These are phyloP conservation scores for Tineola bisselliella DNA, from an alignment of 2,888 invertebrate genomes.

Conservation along the genomic window DNA sequence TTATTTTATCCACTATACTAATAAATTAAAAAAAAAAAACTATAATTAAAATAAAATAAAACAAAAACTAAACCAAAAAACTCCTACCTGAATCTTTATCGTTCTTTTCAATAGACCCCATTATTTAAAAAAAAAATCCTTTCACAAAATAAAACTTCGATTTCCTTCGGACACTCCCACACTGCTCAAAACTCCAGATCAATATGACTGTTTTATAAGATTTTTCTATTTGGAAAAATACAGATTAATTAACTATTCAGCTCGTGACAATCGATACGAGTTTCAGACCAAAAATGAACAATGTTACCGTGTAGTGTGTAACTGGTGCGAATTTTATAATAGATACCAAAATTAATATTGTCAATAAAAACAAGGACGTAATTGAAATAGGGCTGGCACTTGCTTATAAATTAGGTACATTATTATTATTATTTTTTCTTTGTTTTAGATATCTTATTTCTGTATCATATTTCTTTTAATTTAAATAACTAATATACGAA, in stretches of 20 bases:
- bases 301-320: not conserved
- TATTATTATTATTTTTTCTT: no score
- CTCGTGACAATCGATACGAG: not conserved
- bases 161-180: not conserved
- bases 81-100: not conserved
- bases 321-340: constrained; percentile 6
- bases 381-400: no score
- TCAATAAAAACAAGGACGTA: not conserved
- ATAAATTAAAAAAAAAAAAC: no score
- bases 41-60: no score
- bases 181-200: not conserved
- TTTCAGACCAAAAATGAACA: not conserved
- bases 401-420: no score
- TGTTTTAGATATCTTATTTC: no score
- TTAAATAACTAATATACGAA: no score
- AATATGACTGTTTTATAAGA: not conserved
- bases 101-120: not conserved
- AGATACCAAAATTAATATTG: not conserved
- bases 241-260: not conserved
- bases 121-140: not conserved
- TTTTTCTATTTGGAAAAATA: not conserved
- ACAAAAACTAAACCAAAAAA: not conserved
- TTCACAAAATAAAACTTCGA: not conserved
- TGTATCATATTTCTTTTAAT: no score
- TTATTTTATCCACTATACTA: no score